Conservation (phyloP, 2,888 invertebrate genomes). For the Scrobipalpa costella region DNA sequence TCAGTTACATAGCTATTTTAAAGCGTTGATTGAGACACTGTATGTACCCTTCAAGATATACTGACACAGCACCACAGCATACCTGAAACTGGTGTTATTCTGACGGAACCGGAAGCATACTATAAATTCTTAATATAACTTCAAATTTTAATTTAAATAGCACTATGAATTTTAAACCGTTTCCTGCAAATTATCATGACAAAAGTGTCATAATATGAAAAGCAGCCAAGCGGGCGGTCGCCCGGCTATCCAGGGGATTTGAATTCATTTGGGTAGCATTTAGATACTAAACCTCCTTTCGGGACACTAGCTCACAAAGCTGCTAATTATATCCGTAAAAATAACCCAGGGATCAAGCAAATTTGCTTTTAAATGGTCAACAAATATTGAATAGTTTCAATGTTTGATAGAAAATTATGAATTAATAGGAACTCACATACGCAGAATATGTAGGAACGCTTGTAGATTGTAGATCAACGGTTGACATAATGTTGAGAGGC, state of each 20-base stretch:
- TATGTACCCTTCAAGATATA: too few relatives aligned
- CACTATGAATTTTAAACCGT: conserved; percentile 16
- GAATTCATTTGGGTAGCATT: conserved; percentile 9
- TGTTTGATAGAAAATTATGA: too few relatives aligned
- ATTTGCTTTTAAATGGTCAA: not conserved
- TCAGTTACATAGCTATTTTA: too few relatives aligned
- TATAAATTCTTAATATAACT: not conserved
- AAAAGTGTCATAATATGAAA: conserved; percentile 13
- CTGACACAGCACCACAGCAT: too few relatives aligned
- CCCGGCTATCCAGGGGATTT: not conserved
- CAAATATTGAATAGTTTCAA: not conserved
- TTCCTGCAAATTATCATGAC: conserved; percentile 12
- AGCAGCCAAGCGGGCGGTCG: not conserved
- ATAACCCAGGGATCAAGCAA: not conserved
- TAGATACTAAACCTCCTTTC: conserved; percentile 9
- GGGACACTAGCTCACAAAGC: not conserved
- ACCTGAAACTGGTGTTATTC: not conserved
- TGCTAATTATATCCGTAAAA: not conserved
- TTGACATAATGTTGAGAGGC: too few relatives aligned
- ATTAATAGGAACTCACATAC: too few relatives aligned
- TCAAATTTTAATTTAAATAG: not conserved
- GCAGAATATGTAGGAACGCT: too few relatives aligned
- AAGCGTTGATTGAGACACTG: too few relatives aligned
- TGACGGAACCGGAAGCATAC: not conserved
- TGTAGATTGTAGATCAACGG: too few relatives aligned